Evolutionary conservation across 2,888 invertebrate species (phyloP), one percentile per base, ranked within the genome.

Genomic region (Bedellia somnulentella): DNA sequence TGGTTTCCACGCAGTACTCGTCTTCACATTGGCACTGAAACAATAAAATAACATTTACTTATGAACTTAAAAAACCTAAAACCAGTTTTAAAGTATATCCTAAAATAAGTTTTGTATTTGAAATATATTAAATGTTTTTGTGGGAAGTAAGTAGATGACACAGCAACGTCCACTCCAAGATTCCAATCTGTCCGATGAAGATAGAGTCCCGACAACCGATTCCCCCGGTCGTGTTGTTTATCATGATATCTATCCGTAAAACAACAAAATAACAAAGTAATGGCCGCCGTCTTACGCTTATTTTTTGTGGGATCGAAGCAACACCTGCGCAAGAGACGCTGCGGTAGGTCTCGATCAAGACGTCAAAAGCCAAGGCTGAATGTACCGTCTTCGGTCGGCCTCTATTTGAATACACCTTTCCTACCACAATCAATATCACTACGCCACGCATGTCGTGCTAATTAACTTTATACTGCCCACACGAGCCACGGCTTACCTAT

Each of bases 21-120:
- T 85, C 83, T 43, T 85, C 80, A 55, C 91, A 91, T 47, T 85
- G 78, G 52, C 90, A 91, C 85, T 87, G 80, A 24, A 81, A 81
- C 67, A 70, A 70, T 36, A 18, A 9, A 18, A 18, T 5, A 18
- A n/a, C n/a, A n/a, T n/a, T n/a, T n/a, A n/a, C n/a, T n/a, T n/a
- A n/a, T n/a, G n/a, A n/a, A n/a, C n/a, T n/a, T n/a, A n/a, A n/a
- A n/a, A n/a, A n/a, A n/a, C n/a, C n/a, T n/a, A n/a, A n/a, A n/a
- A n/a, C n/a, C n/a, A n/a, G n/a, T n/a, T n/a, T n/a, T n/a, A n/a
- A n/a, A n/a, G n/a, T n/a, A n/a, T n/a, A n/a, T n/a, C n/a, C n/a
- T n/a, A n/a, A n/a, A n/a, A n/a, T n/a, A n/a, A n/a, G n/a, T n/a
- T n/a, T n/a, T n/a, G n/a, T n/a, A n/a, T n/a, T n/a, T n/a, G n/a